These are phyloP conservation scores for Holcopasites calliopsidis DNA, from an alignment of 1,140 invertebrate genomes.

Conservation along the genomic window DNA sequence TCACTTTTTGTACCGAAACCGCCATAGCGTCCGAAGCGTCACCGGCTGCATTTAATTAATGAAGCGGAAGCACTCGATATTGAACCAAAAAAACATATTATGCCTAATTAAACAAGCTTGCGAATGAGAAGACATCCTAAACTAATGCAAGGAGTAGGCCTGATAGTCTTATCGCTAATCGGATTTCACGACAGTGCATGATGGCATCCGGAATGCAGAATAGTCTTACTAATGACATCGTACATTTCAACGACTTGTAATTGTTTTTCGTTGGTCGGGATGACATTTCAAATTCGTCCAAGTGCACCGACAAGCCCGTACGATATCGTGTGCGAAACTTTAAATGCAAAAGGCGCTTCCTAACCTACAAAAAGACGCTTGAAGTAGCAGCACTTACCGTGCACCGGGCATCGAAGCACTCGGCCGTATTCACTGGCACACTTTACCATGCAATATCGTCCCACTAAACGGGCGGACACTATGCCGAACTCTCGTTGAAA, in stretches of 20 bases:
- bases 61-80: background rate
- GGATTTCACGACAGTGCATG: background rate
- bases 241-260: background rate
- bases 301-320: background rate
- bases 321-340: constrained; percentile 21
- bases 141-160: background rate
- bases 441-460: constrained; percentile 9
- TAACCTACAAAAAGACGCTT: constrained; percentile 57
- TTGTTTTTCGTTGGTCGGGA: too few species aligned
- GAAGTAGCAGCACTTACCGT: constrained; percentile 35
- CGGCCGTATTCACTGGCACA: constrained; percentile 31
- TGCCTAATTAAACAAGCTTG: background rate
- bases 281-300: background rate
- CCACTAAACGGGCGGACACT: constrained; percentile 5
- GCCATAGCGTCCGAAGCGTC: too few species aligned
- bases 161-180: background rate
- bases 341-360: constrained; percentile 38
- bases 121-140: too few species aligned
- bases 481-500: background rate
- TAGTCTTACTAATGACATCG: background rate
- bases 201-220: background rate
- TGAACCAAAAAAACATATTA: background rate
- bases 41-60: background rate
- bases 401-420: constrained; percentile 5
- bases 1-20: background rate